These are phyloP conservation scores for Neodiprion lecontei DNA, from an alignment of 1,140 invertebrate species.

Conservation along the genomic window DNA sequence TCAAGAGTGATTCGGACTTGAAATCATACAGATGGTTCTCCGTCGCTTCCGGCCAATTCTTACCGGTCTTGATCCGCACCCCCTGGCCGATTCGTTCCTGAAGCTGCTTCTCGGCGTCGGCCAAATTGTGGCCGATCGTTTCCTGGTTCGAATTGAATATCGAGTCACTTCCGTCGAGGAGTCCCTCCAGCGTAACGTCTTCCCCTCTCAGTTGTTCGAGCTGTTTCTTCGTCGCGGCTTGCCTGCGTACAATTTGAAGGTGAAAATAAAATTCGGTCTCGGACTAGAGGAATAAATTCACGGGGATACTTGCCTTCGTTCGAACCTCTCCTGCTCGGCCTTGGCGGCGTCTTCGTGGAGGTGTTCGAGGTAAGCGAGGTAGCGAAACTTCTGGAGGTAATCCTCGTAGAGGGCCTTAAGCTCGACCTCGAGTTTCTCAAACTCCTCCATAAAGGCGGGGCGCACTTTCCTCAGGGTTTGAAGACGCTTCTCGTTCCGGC, in stretches of 20 bases:
- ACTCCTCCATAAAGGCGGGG: constrained; percentile 97
- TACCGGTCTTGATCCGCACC: constrained; percentile 31
- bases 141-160: constrained; percentile 53
- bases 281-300: constrained; percentile 3
- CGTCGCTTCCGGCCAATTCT: constrained; percentile 19
- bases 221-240: constrained; percentile 62
- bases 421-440: constrained; percentile 89
- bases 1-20: constrained; percentile 18
- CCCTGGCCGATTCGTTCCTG: constrained; percentile 45
- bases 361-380: constrained; percentile 83
- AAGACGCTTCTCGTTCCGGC: constrained; percentile 91
- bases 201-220: constrained; percentile 61
- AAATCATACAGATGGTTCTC: constrained; percentile 22
- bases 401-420: constrained; percentile 84
- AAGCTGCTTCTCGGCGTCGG: constrained; percentile 39
- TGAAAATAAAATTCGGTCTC: background rate
- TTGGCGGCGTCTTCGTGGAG: constrained; percentile 75
- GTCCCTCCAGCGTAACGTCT: constrained; percentile 56
- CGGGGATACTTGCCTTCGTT: constrained; percentile 49
- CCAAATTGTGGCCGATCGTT: constrained; percentile 31
- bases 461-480: constrained; percentile 95
- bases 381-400: constrained; percentile 88
- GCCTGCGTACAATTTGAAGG: constrained; percentile 35
- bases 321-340: constrained; percentile 74
- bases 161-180: constrained; percentile 55